A percentile compares a stretch with the other conserved stretches of the same genome.
Evolutionary conservation across 2,797 vertebrate genomes (phyloP).

Genomic region (Pelochelys cantorii): DNA sequence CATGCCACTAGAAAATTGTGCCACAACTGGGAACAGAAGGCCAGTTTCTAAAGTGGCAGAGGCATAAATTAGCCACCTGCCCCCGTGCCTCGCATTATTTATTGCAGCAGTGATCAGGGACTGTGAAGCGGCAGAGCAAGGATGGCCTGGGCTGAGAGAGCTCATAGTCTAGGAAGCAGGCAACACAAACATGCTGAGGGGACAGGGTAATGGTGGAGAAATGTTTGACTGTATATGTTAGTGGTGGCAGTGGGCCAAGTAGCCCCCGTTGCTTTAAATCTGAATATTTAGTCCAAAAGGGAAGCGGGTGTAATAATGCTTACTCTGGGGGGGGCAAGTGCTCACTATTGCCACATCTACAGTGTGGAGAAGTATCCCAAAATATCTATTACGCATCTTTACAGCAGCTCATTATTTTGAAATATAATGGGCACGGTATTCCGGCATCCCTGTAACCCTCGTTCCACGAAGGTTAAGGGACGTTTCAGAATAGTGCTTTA

Average conservation of each 20-base stretch:
- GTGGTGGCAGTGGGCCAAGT: neutral
- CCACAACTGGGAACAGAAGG: fast-evolving
- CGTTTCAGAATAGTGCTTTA: too few relatives aligned
- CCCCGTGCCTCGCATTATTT: neutral
- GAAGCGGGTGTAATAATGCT: neutral
- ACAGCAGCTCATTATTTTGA: too few relatives aligned
- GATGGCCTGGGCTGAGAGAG: fast-evolving
- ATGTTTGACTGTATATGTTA: neutral
- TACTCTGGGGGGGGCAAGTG: neutral
- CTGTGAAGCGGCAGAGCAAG: neutral
- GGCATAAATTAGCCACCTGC: neutral
- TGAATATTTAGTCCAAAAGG: neutral
- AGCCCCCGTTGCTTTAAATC: neutral
- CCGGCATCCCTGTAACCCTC: too few relatives aligned
- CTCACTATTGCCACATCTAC: too few relatives aligned
- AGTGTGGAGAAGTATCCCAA: too few relatives aligned
- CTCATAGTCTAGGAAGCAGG: neutral
- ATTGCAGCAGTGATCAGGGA: neutral
- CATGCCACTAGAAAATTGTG: neutral
- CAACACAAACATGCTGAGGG: neutral
- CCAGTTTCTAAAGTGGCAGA: fast-evolving
- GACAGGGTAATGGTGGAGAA: neutral
- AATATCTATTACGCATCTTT: too few relatives aligned
- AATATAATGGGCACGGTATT: too few relatives aligned
- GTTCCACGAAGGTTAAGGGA: too few relatives aligned